These are phyloP conservation scores for Verasper variegatus DNA, from an alignment of 2,113 vertebrate genomes.

Conservation along the genomic window DNA sequence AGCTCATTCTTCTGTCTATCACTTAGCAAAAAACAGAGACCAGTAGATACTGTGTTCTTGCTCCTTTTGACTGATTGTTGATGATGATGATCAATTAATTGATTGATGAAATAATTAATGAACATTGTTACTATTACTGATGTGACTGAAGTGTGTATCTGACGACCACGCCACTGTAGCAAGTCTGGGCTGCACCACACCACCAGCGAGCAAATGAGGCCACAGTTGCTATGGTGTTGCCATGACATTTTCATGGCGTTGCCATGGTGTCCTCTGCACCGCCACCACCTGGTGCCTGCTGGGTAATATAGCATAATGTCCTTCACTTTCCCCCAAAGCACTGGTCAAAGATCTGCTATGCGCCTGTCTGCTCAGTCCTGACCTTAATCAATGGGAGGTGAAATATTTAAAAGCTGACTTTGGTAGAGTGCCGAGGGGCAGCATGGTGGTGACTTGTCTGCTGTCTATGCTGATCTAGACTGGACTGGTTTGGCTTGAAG, in stretches of 20 bases:
- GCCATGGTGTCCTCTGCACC: conserved; percentile 78
- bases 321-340: conserved; percentile 65
- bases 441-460: conserved; percentile 46
- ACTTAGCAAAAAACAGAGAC: conserved; percentile 90
- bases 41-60: conserved; percentile 90
- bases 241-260: conserved; percentile 77
- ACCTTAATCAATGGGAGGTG: conserved; percentile 47
- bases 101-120: conserved; percentile 79
- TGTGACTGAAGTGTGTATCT: conserved; percentile 83
- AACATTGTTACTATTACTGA: conserved; percentile 80
- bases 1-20: conserved; percentile 77
- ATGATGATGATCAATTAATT: conserved; percentile 76
- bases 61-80: conserved; percentile 86
- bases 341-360: conserved; percentile 61
- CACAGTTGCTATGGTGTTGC: conserved; percentile 79
- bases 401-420: conserved; percentile 53
- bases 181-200: conserved; percentile 84
- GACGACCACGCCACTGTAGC: conserved; percentile 85
- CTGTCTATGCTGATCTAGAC: conserved; percentile 67
- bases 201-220: conserved; percentile 77
- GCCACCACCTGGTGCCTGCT: conserved; percentile 81
- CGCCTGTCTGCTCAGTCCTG: conserved; percentile 44
- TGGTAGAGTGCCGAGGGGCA: conserved; percentile 45
- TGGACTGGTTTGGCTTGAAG: conserved; percentile 66
- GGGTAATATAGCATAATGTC: conserved; percentile 80